These are phyloP conservation scores for Clarias macrocephalus DNA, from an alignment of 2,113 vertebrate genomes.

Conservation along the genomic window DNA sequence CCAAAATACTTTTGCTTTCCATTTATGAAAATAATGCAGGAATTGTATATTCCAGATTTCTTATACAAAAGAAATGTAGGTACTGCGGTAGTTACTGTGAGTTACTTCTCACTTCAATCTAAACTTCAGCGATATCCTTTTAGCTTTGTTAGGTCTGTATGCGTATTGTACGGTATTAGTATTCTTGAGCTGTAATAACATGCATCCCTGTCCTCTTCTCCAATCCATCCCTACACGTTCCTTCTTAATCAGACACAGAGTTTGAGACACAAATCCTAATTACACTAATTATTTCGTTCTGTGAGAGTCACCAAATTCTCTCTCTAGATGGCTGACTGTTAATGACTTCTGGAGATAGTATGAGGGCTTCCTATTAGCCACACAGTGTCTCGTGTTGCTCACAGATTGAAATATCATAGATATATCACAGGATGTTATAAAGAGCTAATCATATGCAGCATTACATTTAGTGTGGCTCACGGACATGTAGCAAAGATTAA, in stretches of 20 bases:
- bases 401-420: slow-evolving; percentile 18
- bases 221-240: neutral
- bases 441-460: neutral
- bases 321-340: slow-evolving; percentile 19
- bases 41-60: neutral
- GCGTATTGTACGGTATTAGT: neutral
- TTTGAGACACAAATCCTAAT: slow-evolving; percentile 30
- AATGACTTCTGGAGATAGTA: slow-evolving; percentile 24
- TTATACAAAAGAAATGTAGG: neutral
- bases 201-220: slow-evolving; percentile 8
- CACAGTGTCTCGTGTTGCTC: slow-evolving; percentile 9
- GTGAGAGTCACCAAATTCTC: slow-evolving; percentile 1
- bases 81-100: neutral
- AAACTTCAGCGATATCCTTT: neutral
- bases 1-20: neutral
- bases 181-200: slow-evolving; percentile 3
- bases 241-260: slow-evolving; percentile 3
- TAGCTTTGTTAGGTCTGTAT: neutral
- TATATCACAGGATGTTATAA: neutral
- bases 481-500: neutral
- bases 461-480: neutral
- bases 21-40: neutral
- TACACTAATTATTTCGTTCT: slow-evolving; percentile 36
- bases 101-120: neutral
- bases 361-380: neutral